Base-by-base conservation (phyloP, 2,113 vertebrate genomes). In the Dunckerocampus dactyliophorus region DNA sequence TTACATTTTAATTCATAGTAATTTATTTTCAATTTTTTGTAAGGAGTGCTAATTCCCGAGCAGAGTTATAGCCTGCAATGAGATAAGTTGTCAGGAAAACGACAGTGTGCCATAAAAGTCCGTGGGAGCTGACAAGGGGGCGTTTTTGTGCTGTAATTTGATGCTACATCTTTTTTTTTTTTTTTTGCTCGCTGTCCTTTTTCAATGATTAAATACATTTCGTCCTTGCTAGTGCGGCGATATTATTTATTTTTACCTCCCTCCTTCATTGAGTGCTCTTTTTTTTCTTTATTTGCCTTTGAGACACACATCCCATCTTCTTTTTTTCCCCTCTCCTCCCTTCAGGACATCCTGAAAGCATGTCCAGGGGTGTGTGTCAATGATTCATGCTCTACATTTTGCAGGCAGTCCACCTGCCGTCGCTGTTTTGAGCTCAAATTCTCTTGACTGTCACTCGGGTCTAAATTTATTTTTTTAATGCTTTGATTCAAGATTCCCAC, bases 121-220 rank as follows among this genome's bases (percentile, higher is more conserved):
- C 62, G 73, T 59, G 37, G 21, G 1, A 58, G 51, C 0, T 6
- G 47, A 51, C 47, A 49, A 43, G 39, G 39, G 39, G 49, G 34
- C 55, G 58, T 68, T 75, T 74, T 74, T 60, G 67, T 81, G 65
- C 66, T 64, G 75, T 71, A 67, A 83, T 84, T 69, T 85, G 75
- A 68, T 17, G 8, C 64, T 58, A 72, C 69, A 22, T 22, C 13
- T 19, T 47, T 47, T 19, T 46, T 46, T 19, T 46, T 46, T 21
- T 67, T 75, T 67, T 77, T 85, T 77, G 65, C 65, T 43, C 80
- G 80, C 77, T 72, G 77, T 85, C 72, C 74, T 79, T 83, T 84
- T 83, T 86, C 48, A 51, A 65, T 84, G 79, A 89, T 86, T 81
- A 86, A 84, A 85, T 82, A 85, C 51, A 83, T 83, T 77, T 79